Evolutionary conservation across 2,113 vertebrate genomes (phyloP).

Genomic region (Artemisiospiza belli): DNA sequence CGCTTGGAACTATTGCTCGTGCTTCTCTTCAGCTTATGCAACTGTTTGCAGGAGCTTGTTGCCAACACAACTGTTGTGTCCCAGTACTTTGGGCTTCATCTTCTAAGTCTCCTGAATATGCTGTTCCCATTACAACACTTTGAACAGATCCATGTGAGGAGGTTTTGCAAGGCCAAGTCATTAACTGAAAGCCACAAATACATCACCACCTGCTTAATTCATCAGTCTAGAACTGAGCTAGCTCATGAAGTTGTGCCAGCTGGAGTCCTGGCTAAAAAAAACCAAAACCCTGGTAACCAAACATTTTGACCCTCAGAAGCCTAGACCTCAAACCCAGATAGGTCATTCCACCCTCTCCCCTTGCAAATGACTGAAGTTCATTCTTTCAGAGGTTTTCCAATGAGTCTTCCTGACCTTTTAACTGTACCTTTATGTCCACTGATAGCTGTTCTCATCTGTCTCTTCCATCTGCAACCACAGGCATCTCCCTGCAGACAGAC

Average conservation of each 20-base stretch:
- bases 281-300: neutral
- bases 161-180: neutral
- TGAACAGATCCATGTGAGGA: neutral
- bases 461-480: neutral
- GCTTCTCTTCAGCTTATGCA: conserved; percentile 37
- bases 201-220: conserved; percentile 12
- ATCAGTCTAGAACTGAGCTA: neutral
- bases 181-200: conserved; percentile 20
- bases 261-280: neutral
- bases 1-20: conserved; percentile 36
- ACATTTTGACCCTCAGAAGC: neutral
- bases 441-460: neutral
- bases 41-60: conserved; percentile 48
- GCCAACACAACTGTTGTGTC: conserved; percentile 43
- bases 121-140: neutral
- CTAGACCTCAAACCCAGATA: neutral
- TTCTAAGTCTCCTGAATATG: neutral
- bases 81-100: conserved; percentile 4
- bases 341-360: neutral
- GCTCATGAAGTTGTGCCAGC: neutral
- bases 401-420: neutral
- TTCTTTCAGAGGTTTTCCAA: neutral
- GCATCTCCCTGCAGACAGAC: neutral
- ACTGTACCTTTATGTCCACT: neutral
- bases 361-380: neutral